Base-by-base conservation (phyloP, 2,797 vertebrate genomes). In the Sebastes taczanowskii region DNA sequence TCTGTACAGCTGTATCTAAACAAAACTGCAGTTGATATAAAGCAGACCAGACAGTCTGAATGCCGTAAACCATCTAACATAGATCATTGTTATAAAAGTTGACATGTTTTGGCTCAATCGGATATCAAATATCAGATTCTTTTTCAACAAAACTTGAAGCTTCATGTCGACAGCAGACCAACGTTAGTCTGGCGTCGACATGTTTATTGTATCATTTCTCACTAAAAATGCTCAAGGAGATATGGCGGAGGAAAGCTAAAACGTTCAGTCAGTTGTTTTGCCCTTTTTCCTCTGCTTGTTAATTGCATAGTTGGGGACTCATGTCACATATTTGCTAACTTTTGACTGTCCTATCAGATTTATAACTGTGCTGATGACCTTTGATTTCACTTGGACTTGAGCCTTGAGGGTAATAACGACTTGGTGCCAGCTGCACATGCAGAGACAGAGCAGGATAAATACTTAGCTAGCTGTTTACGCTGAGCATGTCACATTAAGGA, bases 361-460 rank as follows among this genome's bases (percentile, higher is more conserved):
- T 23, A 9, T 60, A 23, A 32, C 13, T 78, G 59, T 20, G 25
- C 49, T 22, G 22, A 7, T 77, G 69, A 74, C 77, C 70, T 70
- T 46, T 71, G 77, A n/a, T 58, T 75, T 53, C 11, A 78, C 34
- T 81, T 65, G 65, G 62, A 72, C 4, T 9, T 5, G 56, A 32
- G 63, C 74, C 27, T 42, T 25, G 16, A 25, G 52, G 55, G 11
- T 49, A 53, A 13, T 5, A 18, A n/a, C 7, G 55, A 23, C 25
- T 25, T 10, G 53, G n/a, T 82, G 76, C 76, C 69, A 77, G 70
- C 56, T 13, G 42, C 8, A n/a, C 78, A 59, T 69, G 83, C 34
- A 77, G 78, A 77, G 78, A 61, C 82, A 68, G 60, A 65, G 62
- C 79, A 53, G 52, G 8, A 34, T n/a, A 67, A 63, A 29, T 66